Percentiles rank a stretch among this genome's conserved stretches.
Evolutionary conservation across 2,113 vertebrate genomes (phyloP).

Genomic region (Brachypteracias leptosomus): DNA sequence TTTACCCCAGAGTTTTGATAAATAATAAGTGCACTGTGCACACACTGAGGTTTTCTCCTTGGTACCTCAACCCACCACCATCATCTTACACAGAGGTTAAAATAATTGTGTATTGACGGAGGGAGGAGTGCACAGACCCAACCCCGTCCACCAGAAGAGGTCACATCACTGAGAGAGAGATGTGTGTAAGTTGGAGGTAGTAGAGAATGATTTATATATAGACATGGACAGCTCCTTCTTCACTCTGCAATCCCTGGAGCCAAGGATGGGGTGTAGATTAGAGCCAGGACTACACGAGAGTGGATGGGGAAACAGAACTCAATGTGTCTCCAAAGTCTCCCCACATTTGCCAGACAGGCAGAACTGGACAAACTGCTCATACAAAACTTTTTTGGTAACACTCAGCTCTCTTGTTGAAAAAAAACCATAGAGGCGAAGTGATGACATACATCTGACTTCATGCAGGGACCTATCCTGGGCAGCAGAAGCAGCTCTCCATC

Average conservation of each 20-base stretch:
- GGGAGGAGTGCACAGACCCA: neutral
- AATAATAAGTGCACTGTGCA: neutral
- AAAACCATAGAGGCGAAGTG: neutral
- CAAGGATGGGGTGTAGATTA: neutral
- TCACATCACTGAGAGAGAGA: neutral
- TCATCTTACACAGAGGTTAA: neutral
- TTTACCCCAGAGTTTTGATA: neutral
- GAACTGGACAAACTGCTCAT: neutral
- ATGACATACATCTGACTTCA: neutral
- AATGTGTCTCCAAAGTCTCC: neutral
- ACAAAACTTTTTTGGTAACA: neutral
- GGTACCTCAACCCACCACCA: neutral
- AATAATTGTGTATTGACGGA: neutral
- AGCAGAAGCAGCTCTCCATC: neutral
- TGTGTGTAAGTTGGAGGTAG: neutral
- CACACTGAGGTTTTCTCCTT: neutral
- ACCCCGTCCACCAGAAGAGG: neutral
- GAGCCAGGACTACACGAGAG: neutral
- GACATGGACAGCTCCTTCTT: neutral
- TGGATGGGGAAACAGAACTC: neutral
- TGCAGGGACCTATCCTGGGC: too few species aligned
- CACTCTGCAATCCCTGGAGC: neutral
- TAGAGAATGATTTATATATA: neutral
- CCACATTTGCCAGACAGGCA: neutral
- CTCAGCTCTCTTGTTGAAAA: neutral